A percentile compares a stretch with the other conserved stretches of the same genome.
Evolutionary conservation across 1,140 invertebrate genomes (phyloP).

Genomic region (Protaetia brevitarsis): DNA sequence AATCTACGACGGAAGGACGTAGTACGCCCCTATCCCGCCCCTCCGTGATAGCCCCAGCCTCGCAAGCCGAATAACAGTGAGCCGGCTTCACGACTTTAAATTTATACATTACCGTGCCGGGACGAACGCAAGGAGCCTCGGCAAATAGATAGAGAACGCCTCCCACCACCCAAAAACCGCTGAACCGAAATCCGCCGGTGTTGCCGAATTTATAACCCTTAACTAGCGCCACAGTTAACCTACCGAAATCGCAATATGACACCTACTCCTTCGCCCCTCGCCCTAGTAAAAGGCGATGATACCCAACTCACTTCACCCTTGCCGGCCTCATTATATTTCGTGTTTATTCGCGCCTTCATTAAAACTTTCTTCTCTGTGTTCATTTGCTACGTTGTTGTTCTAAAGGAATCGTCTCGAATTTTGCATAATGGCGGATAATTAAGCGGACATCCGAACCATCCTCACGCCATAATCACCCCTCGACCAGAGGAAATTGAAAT

Average conservation of each 20-base stretch:
- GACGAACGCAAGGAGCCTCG: neutral
- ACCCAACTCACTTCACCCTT: neutral
- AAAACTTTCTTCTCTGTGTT: slow-evolving; percentile 6
- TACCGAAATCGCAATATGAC: neutral
- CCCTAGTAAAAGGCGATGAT: neutral
- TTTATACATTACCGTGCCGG: neutral
- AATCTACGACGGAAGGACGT: neutral
- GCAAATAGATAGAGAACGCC: neutral
- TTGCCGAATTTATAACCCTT: slow-evolving; percentile 3
- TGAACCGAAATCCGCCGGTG: neutral
- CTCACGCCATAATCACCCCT: neutral
- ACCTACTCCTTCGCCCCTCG: neutral
- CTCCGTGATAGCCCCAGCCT: neutral
- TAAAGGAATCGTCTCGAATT: neutral
- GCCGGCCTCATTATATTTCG: neutral
- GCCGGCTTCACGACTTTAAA: neutral
- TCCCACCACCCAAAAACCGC: neutral
- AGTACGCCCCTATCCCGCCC: neutral
- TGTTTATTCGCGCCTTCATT: slow-evolving; percentile 14
- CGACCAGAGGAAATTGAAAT: neutral
- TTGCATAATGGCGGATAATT: slow-evolving; percentile 13
- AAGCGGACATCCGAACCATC: slow-evolving; percentile 3
- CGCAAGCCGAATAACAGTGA: neutral
- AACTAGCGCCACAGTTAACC: neutral
- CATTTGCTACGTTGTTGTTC: slow-evolving; percentile 12